These are phyloP conservation scores for Numenius arquata DNA, from an alignment of 2,113 vertebrate genomes.

Conservation along the genomic window DNA sequence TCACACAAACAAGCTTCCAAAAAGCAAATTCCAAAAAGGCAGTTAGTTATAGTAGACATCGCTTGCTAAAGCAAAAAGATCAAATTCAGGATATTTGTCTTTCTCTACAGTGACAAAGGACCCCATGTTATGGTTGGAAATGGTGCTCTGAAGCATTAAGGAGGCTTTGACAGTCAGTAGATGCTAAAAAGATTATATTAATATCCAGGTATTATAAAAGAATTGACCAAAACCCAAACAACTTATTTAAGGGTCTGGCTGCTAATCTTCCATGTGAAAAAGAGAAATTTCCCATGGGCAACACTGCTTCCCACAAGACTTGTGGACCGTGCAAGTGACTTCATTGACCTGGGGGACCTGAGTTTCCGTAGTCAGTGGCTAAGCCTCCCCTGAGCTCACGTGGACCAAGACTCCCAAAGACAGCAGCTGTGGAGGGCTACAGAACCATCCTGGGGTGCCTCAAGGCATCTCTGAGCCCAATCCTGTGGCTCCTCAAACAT, in stretches of 20 bases:
- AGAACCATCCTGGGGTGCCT: background rate
- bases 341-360: rapidly evolving
- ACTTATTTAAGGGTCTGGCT: background rate
- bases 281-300: background rate
- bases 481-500: background rate
- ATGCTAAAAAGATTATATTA: background rate
- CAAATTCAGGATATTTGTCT: background rate
- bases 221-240: background rate
- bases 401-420: background rate
- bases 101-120: background rate
- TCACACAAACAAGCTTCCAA: background rate
- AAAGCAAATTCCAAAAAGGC: background rate
- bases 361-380: background rate
- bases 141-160: background rate
- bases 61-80: background rate
- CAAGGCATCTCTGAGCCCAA: background rate
- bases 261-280: background rate
- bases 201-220: background rate
- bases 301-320: background rate
- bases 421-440: background rate
- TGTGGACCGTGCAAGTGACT: background rate
- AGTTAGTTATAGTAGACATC: background rate
- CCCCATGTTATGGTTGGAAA: background rate
- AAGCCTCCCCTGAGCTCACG: background rate
- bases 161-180: background rate